Evolutionary conservation across 2,113 vertebrate species (phyloP).

Genomic region (Chelonoidis abingdonii): DNA sequence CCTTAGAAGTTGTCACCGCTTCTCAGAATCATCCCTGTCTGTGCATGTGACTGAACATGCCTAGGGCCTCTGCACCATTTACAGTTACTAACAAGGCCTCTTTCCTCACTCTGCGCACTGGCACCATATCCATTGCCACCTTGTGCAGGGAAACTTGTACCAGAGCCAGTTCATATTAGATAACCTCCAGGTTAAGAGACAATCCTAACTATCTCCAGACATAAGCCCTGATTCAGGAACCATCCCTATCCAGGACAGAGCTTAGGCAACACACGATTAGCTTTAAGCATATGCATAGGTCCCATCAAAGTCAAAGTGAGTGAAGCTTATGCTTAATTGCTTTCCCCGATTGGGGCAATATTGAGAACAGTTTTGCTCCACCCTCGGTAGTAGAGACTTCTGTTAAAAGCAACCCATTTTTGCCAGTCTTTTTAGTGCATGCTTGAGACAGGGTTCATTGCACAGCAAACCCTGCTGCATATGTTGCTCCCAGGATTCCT

Average conservation of each 20-base stretch:
- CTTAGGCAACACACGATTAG: conserved; percentile 29
- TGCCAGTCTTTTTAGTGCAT: neutral
- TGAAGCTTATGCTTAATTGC: neutral
- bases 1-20: neutral
- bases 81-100: neutral
- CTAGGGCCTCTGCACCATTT: neutral
- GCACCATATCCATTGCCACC: neutral
- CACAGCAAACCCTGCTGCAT: neutral
- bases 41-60: neutral
- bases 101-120: neutral
- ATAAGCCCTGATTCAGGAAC: conserved; percentile 1
- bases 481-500: conserved; percentile 3
- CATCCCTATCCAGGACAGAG: conserved; percentile 13
- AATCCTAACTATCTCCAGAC: neutral
- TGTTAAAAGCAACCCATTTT: conserved; percentile 5
- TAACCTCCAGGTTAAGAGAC: neutral
- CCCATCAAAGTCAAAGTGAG: neutral
- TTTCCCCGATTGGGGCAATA: neutral
- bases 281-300: conserved; percentile 39
- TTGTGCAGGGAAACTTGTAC: neutral
- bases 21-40: neutral
- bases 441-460: neutral
- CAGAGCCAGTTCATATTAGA: conserved; percentile 14
- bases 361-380: conserved; percentile 20
- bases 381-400: neutral